These are phyloP conservation scores for Podarcis siculus DNA, from an alignment of 2,797 vertebrate species.

Conservation along the genomic window DNA sequence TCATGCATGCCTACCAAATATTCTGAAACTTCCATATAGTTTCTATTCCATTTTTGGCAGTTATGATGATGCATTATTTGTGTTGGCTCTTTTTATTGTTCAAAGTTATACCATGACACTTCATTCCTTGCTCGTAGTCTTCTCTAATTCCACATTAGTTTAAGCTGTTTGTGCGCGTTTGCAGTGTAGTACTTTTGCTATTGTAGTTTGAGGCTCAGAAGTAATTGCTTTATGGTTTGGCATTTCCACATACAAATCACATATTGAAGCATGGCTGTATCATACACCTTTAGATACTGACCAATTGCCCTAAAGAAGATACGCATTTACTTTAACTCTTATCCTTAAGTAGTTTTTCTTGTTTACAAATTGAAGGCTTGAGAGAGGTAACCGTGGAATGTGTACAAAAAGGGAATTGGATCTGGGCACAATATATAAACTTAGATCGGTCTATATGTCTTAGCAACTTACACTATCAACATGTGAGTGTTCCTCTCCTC, in stretches of 20 bases:
- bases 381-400: background rate
- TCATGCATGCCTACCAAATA: background rate
- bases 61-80: background rate
- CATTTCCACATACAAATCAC: background rate
- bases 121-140: background rate
- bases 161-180: background rate
- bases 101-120: background rate
- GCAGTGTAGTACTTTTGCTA: background rate
- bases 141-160: background rate
- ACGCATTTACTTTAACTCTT: background rate
- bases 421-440: slow-evolving; percentile 13
- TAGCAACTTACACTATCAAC: slow-evolving; percentile 21
- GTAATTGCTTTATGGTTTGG: background rate
- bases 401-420: slow-evolving; percentile 16
- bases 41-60: background rate
- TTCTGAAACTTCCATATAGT: background rate
- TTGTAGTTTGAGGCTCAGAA: background rate
- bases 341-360: slow-evolving; percentile 5
- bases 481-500: background rate
- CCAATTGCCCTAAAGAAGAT: background rate
- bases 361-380: background rate
- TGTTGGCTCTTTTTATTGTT: background rate
- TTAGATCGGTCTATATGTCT: slow-evolving; percentile 23
- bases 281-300: background rate
- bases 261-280: background rate